Conservation (phyloP, 2,113 vertebrate genomes). For the Notothenia rossii region DNA sequence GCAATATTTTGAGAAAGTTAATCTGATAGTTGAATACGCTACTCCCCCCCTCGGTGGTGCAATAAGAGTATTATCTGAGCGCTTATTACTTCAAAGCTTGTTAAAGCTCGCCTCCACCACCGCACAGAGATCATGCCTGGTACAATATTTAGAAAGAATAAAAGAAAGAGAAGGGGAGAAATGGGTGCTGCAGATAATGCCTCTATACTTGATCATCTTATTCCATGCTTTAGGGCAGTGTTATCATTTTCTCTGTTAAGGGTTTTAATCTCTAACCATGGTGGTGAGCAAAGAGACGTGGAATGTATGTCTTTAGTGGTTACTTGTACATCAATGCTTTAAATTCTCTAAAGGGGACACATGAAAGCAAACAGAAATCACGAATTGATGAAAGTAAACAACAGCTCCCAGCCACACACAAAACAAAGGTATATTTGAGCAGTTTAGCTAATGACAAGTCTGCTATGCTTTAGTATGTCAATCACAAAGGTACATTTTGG, state of each 20-base stretch:
- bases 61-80: constrained; percentile 75
- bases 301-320: not conserved
- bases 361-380: too few species aligned
- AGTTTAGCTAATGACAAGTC: too few species aligned
- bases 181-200: not conserved
- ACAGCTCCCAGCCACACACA: too few species aligned
- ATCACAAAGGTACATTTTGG: too few species aligned
- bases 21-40: constrained; percentile 22
- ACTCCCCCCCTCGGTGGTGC: constrained; percentile 21
- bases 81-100: constrained; percentile 74
- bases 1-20: constrained; percentile 16
- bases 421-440: too few species aligned
- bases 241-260: not conserved
- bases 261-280: not conserved
- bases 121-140: constrained; percentile 6
- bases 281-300: not conserved
- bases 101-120: constrained; percentile 70
- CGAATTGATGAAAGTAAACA: too few species aligned
- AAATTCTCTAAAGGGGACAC: too few species aligned
- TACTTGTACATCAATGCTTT: not conserved
- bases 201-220: not conserved
- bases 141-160: too few species aligned
- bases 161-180: not conserved
- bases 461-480: too few species aligned
- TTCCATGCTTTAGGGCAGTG: not conserved